Percentiles rank a stretch among this genome's conserved stretches.
These are phyloP conservation scores for Trachelipus rathkii DNA, from an alignment of 1,140 invertebrate species.

Conservation along the genomic window DNA sequence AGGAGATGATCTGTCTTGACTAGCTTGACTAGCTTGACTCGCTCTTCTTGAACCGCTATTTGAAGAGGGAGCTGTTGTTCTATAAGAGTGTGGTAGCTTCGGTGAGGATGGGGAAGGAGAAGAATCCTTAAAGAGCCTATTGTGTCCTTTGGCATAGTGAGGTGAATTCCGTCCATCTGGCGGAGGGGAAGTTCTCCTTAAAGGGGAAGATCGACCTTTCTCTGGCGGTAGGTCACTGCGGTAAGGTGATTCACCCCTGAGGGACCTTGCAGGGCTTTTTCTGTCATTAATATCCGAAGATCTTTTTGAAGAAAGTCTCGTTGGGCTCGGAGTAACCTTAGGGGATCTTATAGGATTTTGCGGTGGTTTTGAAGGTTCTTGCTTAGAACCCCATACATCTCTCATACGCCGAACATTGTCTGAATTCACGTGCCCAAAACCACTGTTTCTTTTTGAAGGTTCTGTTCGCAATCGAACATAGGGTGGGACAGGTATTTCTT, in stretches of 20 bases:
- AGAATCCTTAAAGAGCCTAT: not conserved
- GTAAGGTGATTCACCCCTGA: not conserved
- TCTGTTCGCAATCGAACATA: slow-evolving; percentile 32
- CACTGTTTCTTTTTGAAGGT: slow-evolving; percentile 23
- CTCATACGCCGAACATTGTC: slow-evolving; percentile 42
- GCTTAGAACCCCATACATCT: slow-evolving; percentile 35
- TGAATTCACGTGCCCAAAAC: slow-evolving; percentile 33
- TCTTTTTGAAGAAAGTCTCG: not conserved
- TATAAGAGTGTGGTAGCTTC: not conserved
- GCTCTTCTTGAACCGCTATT: not conserved
- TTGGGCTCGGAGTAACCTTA: not conserved
- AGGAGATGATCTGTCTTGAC: not conserved
- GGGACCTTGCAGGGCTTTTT: not conserved
- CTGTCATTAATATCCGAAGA: not conserved
- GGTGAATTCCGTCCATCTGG: not conserved
- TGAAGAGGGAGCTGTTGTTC: not conserved
- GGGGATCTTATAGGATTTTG: slow-evolving; percentile 19
- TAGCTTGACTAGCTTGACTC: not conserved
- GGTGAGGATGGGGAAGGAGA: not conserved
- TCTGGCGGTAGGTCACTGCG: not conserved
- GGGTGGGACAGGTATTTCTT: slow-evolving; percentile 29
- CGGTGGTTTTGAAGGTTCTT: slow-evolving; percentile 26
- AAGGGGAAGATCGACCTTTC: not conserved
- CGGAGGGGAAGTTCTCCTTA: not conserved
- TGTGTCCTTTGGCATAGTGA: not conserved